Conservation (phyloP, 1,140 invertebrate species). For the Aphidius ervi region DNA sequence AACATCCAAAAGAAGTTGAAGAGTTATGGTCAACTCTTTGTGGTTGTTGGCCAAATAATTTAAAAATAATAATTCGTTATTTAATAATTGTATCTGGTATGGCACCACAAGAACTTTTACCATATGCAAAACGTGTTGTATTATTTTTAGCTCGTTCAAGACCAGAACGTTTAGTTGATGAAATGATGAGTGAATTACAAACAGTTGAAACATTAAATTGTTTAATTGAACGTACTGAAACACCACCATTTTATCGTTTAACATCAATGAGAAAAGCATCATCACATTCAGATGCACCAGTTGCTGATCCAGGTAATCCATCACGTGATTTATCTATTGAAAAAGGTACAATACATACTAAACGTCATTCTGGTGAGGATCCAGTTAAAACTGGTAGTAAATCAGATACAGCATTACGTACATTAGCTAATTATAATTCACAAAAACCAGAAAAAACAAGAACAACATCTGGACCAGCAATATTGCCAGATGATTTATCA, state of each 20-base stretch:
- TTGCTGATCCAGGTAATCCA: constrained; percentile 52
- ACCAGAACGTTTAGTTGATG: constrained; percentile 88
- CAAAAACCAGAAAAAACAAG: constrained; percentile 58
- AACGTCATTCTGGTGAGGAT: constrained; percentile 90
- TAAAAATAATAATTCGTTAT: constrained; percentile 96
- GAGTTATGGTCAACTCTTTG: constrained; percentile 93
- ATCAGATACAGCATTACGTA: constrained; percentile 59
- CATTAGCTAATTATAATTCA: constrained; percentile 55
- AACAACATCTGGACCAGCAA: constrained; percentile 62
- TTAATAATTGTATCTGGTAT: constrained; percentile 94
- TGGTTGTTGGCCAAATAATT: constrained; percentile 93
- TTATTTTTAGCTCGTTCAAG: constrained; percentile 85
- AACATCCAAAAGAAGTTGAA: constrained; percentile 92
- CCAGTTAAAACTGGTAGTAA: constrained; percentile 69
- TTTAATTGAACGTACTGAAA: constrained; percentile 92
- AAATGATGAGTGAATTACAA: constrained; percentile 94
- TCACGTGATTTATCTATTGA: constrained; percentile 65
- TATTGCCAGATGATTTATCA: constrained; percentile 58
- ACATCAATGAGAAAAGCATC: constrained; percentile 88
- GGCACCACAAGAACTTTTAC: constrained; percentile 86
- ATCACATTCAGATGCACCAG: constrained; percentile 70
- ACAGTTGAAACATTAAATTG: constrained; percentile 94
- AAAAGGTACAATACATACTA: constrained; percentile 94
- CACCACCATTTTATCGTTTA: constrained; percentile 93
- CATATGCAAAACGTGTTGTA: constrained; percentile 89